Evolutionary conservation across 1,140 invertebrate genomes (phyloP).

Genomic region (Drosophila murphyi): DNA sequence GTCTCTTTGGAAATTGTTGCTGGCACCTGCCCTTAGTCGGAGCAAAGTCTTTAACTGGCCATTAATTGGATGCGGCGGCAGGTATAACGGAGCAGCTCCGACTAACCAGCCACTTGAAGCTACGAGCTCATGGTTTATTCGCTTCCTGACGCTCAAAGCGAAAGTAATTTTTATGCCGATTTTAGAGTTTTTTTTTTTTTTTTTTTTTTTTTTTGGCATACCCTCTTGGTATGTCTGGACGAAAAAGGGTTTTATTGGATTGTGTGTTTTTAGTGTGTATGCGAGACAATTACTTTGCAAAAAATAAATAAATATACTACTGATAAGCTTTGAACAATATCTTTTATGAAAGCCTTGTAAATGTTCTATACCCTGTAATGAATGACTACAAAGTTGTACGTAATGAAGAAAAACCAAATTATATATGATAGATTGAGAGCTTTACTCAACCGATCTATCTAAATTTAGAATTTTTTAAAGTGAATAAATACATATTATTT

Average conservation of each 20-base stretch:
- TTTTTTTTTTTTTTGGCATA: conserved; percentile 1
- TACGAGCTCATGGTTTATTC: not conserved
- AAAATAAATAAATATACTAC: too few species aligned
- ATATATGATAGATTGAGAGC: too few species aligned
- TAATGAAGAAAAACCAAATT: too few species aligned
- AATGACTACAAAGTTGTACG: too few species aligned
- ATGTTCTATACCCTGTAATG: too few species aligned
- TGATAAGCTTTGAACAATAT: too few species aligned
- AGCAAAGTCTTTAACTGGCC: conserved; percentile 35
- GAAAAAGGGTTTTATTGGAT: not conserved
- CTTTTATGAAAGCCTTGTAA: too few species aligned
- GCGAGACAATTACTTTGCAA: too few species aligned
- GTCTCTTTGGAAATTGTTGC: not conserved
- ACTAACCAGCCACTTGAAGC: conserved; percentile 3
- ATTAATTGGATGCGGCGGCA: conserved; percentile 51
- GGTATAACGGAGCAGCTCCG: not conserved
- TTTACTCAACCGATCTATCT: too few species aligned
- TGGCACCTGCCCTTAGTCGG: conserved; percentile 37
- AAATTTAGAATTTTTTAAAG: too few species aligned
- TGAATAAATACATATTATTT: too few species aligned
- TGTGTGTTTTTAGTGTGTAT: too few species aligned
- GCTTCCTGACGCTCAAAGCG: conserved; percentile 44
- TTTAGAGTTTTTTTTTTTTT: not conserved
- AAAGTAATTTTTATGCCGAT: conserved; percentile 19
- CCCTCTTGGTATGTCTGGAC: conserved; percentile 8